A percentile compares a stretch with the other conserved stretches of the same genome.
These are phyloP conservation scores for Drosophila lowei DNA, from an alignment of 1,140 invertebrate species.

Conservation along the genomic window DNA sequence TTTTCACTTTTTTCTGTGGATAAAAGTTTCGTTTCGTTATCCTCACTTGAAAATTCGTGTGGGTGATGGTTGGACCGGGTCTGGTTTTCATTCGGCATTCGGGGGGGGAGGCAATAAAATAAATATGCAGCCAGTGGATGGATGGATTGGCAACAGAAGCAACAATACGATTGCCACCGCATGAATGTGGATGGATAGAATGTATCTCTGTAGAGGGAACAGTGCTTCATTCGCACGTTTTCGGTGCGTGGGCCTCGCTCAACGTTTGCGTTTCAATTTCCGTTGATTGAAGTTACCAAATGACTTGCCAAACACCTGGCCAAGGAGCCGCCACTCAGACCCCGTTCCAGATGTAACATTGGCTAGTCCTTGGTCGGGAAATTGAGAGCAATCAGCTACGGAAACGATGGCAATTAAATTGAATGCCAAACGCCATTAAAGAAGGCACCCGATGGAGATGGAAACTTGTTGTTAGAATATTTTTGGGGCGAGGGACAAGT, in stretches of 20 bases:
- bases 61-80: constrained; percentile 14
- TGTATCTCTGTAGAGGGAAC: not conserved
- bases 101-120: constrained; percentile 54
- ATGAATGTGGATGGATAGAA: not conserved
- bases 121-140: constrained; percentile 57
- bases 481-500: constrained; percentile 26
- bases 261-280: constrained; percentile 72
- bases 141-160: constrained; percentile 46
- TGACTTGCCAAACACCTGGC: constrained; percentile 63
- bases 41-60: constrained; percentile 39
- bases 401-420: constrained; percentile 77
- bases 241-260: constrained; percentile 11
- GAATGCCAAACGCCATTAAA: constrained; percentile 65
- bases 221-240: constrained; percentile 55
- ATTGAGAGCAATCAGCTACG: constrained; percentile 53
- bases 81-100: constrained; percentile 44
- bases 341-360: constrained; percentile 11
- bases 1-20: constrained; percentile 47
- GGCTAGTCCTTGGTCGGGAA: constrained; percentile 40
- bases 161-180: constrained; percentile 22
- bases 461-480: constrained; percentile 43
- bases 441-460: constrained; percentile 6
- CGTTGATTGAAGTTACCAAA: constrained; percentile 75
- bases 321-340: not conserved
- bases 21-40: constrained; percentile 46